Evolutionary conservation across 2,113 vertebrate species (phyloP), one percentile per base, ranked within the genome.

Genomic region (Ceratotherium simum): DNA sequence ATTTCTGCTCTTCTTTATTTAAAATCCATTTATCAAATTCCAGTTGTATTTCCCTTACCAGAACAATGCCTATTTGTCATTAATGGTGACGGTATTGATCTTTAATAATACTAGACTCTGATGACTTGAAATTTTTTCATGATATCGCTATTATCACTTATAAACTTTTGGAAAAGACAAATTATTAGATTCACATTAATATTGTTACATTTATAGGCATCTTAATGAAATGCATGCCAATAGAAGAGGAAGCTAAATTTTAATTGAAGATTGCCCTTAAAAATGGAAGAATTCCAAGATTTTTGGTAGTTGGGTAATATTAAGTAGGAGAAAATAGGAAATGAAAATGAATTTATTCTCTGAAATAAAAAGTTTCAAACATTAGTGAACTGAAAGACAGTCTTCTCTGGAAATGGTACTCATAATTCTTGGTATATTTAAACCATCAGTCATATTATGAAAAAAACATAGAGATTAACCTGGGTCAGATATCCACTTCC

Each of bases 21-120:
- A 46, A 95, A 96, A 95, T 91, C 13, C 72, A 95, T 91, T 97
- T 78, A 54, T 85, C 56, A 95, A 92, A 80, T n/a, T 64, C 65
- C 31, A 85, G 76, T 69, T 91, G 14, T 85, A 72, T 72, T 73
- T 81, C n/a, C n/a, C 6, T 91, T 96, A 78, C 64, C 1, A 91
- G 46, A 90, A 87, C n/a, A 89, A 78, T 91, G 23, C 29, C 46
- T 29, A 0, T 84, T 67, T 93, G 70, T 96, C 73, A 90, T 96
- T 87, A 46, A 46, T 81, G 56, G 73, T 73, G 54, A 91, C 18
- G 10, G 70, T 89, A 78, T 72, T 93, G 89, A 95, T 91, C 83
- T 96, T 96, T 78, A 97, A 95, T 95, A 78, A 95, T 54, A 13
- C 20, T 65, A 85, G 81, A 84, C 78, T 91, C 81, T 93, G 72